Base-by-base conservation (phyloP, 2,888 invertebrate genomes). In the Trichogramma dendrolimi region DNA sequence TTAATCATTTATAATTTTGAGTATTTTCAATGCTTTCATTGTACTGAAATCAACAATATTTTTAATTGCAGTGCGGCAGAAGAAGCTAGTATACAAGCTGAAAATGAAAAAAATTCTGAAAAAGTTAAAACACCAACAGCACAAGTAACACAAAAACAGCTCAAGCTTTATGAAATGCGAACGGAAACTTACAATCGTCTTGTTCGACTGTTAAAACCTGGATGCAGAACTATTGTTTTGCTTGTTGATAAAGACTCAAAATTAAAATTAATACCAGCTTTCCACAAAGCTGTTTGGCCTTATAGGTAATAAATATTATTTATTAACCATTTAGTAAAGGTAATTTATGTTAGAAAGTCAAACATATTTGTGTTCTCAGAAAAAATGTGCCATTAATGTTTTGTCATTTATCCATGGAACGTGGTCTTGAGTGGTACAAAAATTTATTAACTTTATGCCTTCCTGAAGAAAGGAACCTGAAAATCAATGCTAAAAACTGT, bases 171-270 rank as follows among this genome's bases (percentile, higher is more conserved):
- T 77, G 97, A 98, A 78, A 82, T 99, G 59, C 83, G 96, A 52
- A 92, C 92, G 2, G 96, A 97, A 81, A 96, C 96, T 63, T 98
- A 96, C 78, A 94, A 96, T 75, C 96, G 95, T 60, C 85, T 99
- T 69, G 91, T 99, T 55, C 86, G 95, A 54, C 81, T 96, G 60
- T 82, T 96, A 65, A 96, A 96, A 79, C 96, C 97, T 0, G 98
- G 98, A 0, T 96, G 96, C 78, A 85, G 97, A 4, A 96, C 97
- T 0, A 87, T 99, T 64, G 87, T 97, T 48, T 80, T 99, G 53
- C 82, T 99, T 58, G 89, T 97, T 4, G 96, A 98, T 80, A 84
- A 88, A 76, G 91, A 94, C 75, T 91, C 92, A 61, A 90, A 94
- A 56, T 85, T 90, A 66, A 90, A 91, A 74, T 83, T 99, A 54